phyloP scores from a whole-genome alignment of 2,888 invertebrate species.

The Axea sp. region DNA sequence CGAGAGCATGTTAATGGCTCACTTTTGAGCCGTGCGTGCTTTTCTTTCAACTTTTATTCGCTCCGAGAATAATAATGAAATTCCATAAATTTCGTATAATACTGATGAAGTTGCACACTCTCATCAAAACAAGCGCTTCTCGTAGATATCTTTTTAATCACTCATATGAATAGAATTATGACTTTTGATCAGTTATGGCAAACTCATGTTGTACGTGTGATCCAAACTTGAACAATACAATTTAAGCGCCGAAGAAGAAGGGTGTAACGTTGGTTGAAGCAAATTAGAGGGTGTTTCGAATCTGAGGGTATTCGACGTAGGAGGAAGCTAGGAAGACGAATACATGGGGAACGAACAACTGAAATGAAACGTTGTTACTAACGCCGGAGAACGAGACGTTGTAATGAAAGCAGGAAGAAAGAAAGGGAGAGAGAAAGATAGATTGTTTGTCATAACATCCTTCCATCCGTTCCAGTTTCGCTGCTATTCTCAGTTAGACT shows the following conservation, averaged over 20 bases:
- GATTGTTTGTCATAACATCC: conserved; percentile 77
- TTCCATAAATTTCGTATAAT: conserved; percentile 37
- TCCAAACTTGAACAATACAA: conserved; percentile 60
- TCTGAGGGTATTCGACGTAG: conserved; percentile 70
- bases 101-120: conserved; percentile 29
- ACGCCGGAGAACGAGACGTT: conserved; percentile 66
- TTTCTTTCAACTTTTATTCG: conserved; percentile 38
- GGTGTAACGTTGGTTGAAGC: conserved; percentile 70
- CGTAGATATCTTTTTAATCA: conserved; percentile 51
- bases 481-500: conserved; percentile 74
- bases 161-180: conserved; percentile 56
- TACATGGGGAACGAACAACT: conserved; percentile 75
- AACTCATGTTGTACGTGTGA: conserved; percentile 59
- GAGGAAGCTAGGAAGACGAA: conserved; percentile 62
- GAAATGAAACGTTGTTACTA: conserved; percentile 77
- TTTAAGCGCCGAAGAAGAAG: conserved; percentile 64
- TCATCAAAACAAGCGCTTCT: conserved; percentile 13
- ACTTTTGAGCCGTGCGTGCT: conserved; percentile 36
- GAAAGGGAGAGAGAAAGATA: conserved; percentile 69
- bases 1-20: conserved; percentile 50
- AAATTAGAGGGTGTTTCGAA: conserved; percentile 77
- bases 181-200: conserved; percentile 54
- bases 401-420: conserved; percentile 49
- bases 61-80: conserved; percentile 27
- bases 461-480: conserved; percentile 70